Percentiles rank a stretch among this genome's conserved stretches.
Evolutionary conservation across 1,140 invertebrate genomes (phyloP).

Genomic region (Drosophila parabipectinata): DNA sequence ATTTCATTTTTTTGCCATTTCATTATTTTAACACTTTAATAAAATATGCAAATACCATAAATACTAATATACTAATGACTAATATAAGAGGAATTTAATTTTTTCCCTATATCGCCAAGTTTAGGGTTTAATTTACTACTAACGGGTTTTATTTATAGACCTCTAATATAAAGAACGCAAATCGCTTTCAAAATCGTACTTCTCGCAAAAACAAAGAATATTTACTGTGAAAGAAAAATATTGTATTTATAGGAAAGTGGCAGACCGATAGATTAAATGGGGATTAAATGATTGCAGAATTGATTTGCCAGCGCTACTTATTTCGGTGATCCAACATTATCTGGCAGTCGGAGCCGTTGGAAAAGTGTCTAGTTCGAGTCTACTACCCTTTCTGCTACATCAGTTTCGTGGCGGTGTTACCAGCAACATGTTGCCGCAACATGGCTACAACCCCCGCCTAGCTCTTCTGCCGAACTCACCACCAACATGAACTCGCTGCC

Average conservation of each 20-base stretch:
- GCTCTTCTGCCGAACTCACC: not conserved
- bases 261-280: conserved; percentile 16
- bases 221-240: not conserved
- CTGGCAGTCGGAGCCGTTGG: not conserved
- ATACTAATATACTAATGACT: not conserved
- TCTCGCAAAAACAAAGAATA: not conserved
- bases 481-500: not conserved
- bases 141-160: not conserved
- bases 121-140: not conserved
- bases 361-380: not conserved
- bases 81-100: not conserved
- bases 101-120: too few relatives aligned
- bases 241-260: not conserved
- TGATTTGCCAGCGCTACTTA: conserved; percentile 39
- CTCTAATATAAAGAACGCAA: not conserved
- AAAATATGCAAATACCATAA: not conserved
- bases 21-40: not conserved
- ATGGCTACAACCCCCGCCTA: not conserved
- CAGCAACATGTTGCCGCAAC: conserved; percentile 8
- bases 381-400: conserved; percentile 3
- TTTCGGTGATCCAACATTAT: conserved; percentile 13
- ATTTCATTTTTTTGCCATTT: not conserved
- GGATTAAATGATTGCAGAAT: conserved; percentile 49
- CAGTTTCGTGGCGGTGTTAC: not conserved
- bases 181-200: not conserved